These are phyloP conservation scores for Xestia rhomboidea DNA, from an alignment of 2,888 invertebrate genomes.

Conservation along the genomic window DNA sequence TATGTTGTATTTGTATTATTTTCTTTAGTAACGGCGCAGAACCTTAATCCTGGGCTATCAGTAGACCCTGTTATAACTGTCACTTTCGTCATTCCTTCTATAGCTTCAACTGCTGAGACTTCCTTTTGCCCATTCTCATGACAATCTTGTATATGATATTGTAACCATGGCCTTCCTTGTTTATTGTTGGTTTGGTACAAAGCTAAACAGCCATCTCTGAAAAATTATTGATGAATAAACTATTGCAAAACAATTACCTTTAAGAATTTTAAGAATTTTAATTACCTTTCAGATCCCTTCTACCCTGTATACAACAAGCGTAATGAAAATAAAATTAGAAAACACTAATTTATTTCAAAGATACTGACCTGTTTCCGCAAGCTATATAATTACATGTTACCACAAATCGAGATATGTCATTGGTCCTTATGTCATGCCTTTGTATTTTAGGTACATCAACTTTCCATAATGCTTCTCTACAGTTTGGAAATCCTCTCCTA, in stretches of 20 bases:
- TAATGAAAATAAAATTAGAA: neutral
- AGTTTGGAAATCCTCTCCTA: constrained; percentile 73
- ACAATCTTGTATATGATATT: constrained; percentile 79
- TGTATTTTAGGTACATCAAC: constrained; percentile 79
- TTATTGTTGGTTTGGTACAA: constrained; percentile 73
- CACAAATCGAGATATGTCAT: constrained; percentile 87
- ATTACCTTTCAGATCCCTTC: neutral
- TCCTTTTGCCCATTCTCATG: constrained; percentile 80
- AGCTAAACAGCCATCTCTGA: constrained; percentile 84
- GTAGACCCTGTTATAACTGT: constrained; percentile 77
- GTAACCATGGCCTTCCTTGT: constrained; percentile 71
- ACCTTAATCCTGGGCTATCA: constrained; percentile 71
- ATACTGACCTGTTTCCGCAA: constrained; percentile 86
- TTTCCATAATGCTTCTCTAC: constrained; percentile 75
- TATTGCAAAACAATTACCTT: neutral
- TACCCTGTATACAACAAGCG: neutral
- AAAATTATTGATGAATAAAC: constrained; percentile 57
- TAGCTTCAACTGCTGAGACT: constrained; percentile 83
- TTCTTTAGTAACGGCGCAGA: constrained; percentile 56
- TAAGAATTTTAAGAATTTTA: too few species aligned
- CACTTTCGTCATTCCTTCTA: constrained; percentile 64
- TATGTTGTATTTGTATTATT: constrained; percentile 34
- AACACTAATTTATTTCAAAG: neutral
- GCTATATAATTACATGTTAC: constrained; percentile 77
- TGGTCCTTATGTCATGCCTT: constrained; percentile 83